A percentile compares a stretch with the other conserved stretches of the same genome.
Conservation (phyloP, 2,797 vertebrate genomes). For the Manis crassicaudata region DNA sequence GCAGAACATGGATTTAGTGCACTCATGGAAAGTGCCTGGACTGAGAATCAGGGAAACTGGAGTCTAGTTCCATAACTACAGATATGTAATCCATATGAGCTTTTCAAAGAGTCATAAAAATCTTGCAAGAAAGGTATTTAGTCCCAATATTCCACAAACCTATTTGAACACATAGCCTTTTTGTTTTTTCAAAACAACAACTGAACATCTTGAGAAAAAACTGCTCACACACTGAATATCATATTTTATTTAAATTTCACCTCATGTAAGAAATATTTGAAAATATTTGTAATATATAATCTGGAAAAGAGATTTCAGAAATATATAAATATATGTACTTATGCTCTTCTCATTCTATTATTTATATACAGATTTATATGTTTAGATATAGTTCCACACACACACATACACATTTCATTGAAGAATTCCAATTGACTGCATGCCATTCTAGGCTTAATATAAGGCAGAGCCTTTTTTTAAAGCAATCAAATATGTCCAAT, state of each 20-base stretch:
- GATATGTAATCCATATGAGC: background rate
- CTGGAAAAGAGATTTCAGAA: background rate
- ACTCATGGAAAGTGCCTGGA: background rate
- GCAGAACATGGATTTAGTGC: background rate
- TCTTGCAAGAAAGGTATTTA: background rate
- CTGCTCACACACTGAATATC: background rate
- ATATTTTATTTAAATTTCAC: background rate
- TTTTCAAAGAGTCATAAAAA: conserved; percentile 24
- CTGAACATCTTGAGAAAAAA: background rate
- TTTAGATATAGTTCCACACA: background rate
- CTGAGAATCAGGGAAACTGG: background rate
- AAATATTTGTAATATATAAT: background rate
- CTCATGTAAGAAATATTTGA: background rate
- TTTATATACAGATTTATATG: background rate
- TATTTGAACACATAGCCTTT: background rate
- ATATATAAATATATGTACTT: background rate
- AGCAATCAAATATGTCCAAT: background rate
- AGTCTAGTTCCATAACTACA: background rate
- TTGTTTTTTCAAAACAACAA: background rate
- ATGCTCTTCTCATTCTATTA: background rate
- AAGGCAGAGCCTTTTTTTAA: background rate
- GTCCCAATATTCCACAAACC: background rate
- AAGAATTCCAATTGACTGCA: background rate
- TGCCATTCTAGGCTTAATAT: background rate
- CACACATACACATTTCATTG: background rate